Evolutionary conservation across 2,888 invertebrate species (phyloP).

Genomic region (Scaptomyza caliginosa): DNA sequence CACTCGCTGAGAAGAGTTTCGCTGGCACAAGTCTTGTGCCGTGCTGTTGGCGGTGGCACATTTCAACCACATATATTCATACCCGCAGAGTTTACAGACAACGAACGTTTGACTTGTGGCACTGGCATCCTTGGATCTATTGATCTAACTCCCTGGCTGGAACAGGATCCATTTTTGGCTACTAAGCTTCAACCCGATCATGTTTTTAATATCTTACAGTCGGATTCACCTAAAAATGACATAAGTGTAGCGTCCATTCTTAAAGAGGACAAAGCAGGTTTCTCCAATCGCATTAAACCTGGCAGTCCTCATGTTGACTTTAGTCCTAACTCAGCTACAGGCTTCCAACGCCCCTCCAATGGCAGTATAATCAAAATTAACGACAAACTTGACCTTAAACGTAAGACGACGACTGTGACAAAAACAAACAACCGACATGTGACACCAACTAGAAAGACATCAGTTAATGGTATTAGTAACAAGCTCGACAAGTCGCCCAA

Average conservation of each 20-base stretch:
- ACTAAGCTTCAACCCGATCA: slow-evolving; percentile 51
- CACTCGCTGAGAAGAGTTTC: slow-evolving; percentile 89
- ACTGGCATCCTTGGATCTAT: slow-evolving; percentile 75
- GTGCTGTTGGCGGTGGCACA: slow-evolving; percentile 83
- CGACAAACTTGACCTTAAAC: slow-evolving; percentile 86
- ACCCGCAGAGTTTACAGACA: slow-evolving; percentile 80
- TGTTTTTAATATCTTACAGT: slow-evolving; percentile 57
- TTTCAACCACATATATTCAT: slow-evolving; percentile 84
- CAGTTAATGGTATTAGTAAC: slow-evolving; percentile 68
- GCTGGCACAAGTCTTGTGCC: slow-evolving; percentile 88
- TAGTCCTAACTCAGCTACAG: slow-evolving; percentile 65
- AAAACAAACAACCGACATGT: slow-evolving; percentile 43
- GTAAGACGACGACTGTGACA: slow-evolving; percentile 79
- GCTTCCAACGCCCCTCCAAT: slow-evolving; percentile 70
- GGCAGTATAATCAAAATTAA: slow-evolving; percentile 84
- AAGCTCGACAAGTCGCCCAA: slow-evolving; percentile 80
- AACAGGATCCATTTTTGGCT: slow-evolving; percentile 81
- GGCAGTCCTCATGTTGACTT: slow-evolving; percentile 68
- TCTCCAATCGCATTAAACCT: slow-evolving; percentile 66
- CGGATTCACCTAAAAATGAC: slow-evolving; percentile 25
- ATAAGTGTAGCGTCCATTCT: slow-evolving; percentile 28
- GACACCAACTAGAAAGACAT: slow-evolving; percentile 79
- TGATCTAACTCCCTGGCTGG: slow-evolving; percentile 83
- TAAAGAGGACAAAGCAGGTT: slow-evolving; percentile 77
- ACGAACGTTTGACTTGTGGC: slow-evolving; percentile 82